Evolutionary conservation across 2,888 invertebrate genomes (phyloP), one percentile per base, ranked within the genome.

Genomic region (Zeuzera pyrina): DNA sequence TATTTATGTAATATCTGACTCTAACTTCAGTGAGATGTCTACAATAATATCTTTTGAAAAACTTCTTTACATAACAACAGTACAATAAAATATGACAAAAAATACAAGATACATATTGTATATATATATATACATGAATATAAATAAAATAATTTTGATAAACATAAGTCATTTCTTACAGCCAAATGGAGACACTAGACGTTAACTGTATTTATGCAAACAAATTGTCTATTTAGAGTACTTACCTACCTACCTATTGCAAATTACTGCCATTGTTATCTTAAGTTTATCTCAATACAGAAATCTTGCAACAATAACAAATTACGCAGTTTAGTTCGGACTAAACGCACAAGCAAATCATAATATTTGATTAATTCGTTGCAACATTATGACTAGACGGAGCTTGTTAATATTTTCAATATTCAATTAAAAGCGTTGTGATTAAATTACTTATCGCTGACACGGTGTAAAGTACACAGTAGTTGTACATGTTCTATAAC

Each of bases 401-500:
- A 25, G 49, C 57, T 49, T 43, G 52, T 52, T 63, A 59, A 55
- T 55, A 61, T 67, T 60, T 65, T 52, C 58, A 58, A 68, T 68
- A 67, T 72, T 69, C 67, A 70, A 72, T 70, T 67, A 70, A 67
- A 56, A 49, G 49, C 42, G 64, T 60, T 70, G 61, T 70, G 70
- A 78, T 74, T 74, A 67, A 73, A 74, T 74, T 65, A 73, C 60
- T 68, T 72, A 70, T 72, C 69, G n/a, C n/a, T n/a, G n/a, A n/a
- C n/a, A n/a, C n/a, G n/a, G n/a, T n/a, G n/a, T n/a, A n/a, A n/a
- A n/a, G n/a, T n/a, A n/a, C n/a, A n/a, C n/a, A n/a, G n/a, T n/a
- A n/a, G n/a, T n/a, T n/a, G n/a, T n/a, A n/a, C n/a, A n/a, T n/a
- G n/a, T n/a, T n/a, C n/a, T n/a, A n/a, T n/a, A n/a, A n/a, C n/a